Percentiles rank a stretch among this genome's conserved stretches.
Conservation (phyloP, 2,113 vertebrate species). For the Neolamprologus caudopunctatus region DNA sequence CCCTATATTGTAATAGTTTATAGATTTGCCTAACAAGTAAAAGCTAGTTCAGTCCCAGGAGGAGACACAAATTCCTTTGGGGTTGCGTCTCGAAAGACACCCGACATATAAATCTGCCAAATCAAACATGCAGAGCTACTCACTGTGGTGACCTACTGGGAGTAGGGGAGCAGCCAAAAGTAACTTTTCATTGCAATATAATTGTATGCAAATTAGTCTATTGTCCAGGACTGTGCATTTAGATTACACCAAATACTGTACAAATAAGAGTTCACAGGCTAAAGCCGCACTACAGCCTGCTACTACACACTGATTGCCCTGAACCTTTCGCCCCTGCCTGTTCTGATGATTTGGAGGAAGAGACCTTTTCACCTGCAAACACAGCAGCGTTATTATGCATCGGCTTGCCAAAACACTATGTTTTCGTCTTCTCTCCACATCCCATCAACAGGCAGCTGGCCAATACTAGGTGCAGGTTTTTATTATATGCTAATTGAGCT, state of each 20-base stretch:
- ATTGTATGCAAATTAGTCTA: background rate
- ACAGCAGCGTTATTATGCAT: background rate
- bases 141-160: background rate
- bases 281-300: background rate
- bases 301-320: background rate
- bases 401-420: background rate
- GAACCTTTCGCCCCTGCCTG: background rate
- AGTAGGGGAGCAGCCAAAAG: background rate
- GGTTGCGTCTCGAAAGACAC: background rate
- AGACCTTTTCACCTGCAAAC: background rate
- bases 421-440: background rate
- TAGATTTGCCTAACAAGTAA: background rate
- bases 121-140: background rate
- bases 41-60: background rate
- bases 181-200: background rate
- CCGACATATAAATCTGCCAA: background rate
- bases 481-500: slow-evolving; percentile 10
- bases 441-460: background rate
- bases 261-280: background rate
- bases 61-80: background rate
- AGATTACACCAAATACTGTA: background rate
- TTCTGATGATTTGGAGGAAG: background rate
- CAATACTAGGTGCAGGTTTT: background rate
- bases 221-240: background rate
- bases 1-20: background rate